Evolutionary conservation across 2,113 vertebrate genomes (phyloP).

Genomic region (Antennarius striatus): DNA sequence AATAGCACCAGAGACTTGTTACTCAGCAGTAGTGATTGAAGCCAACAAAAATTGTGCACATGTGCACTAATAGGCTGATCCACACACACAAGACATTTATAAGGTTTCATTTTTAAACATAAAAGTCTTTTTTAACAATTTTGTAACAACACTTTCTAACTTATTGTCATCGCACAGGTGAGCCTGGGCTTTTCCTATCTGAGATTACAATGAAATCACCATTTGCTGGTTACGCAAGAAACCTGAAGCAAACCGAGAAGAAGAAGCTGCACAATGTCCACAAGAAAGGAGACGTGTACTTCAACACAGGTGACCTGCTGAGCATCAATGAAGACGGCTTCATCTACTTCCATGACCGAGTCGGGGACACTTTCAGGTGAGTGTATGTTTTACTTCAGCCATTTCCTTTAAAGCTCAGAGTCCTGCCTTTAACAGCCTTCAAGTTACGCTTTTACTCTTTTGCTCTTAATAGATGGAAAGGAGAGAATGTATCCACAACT

Average conservation of each 20-base stretch:
- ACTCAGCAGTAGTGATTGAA: too few species aligned
- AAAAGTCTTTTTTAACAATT: too few species aligned
- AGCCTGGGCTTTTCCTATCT: constrained; percentile 81
- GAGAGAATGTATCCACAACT: constrained; percentile 87
- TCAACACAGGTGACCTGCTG: constrained; percentile 85
- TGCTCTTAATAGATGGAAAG: constrained; percentile 84
- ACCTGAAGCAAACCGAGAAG: constrained; percentile 81
- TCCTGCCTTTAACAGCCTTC: fast-evolving
- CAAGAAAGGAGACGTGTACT: constrained; percentile 84
- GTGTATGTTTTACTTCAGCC: not conserved
- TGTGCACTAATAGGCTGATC: too few species aligned
- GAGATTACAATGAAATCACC: constrained; percentile 73
- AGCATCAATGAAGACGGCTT: constrained; percentile 78
- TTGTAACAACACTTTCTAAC: fast-evolving
- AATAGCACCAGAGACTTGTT: too few species aligned
- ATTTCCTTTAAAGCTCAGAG: not conserved
- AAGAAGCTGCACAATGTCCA: constrained; percentile 83
- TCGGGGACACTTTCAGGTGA: constrained; percentile 88
- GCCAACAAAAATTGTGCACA: too few species aligned
- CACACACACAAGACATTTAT: too few species aligned
- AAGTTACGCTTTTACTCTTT: not conserved
- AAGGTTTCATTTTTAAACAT: too few species aligned
- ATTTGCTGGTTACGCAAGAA: constrained; percentile 81
- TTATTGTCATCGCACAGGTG: constrained; percentile 67
- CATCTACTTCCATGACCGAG: constrained; percentile 85